These are phyloP conservation scores for Phortica variegata DNA, from an alignment of 1,140 invertebrate genomes.

Conservation along the genomic window DNA sequence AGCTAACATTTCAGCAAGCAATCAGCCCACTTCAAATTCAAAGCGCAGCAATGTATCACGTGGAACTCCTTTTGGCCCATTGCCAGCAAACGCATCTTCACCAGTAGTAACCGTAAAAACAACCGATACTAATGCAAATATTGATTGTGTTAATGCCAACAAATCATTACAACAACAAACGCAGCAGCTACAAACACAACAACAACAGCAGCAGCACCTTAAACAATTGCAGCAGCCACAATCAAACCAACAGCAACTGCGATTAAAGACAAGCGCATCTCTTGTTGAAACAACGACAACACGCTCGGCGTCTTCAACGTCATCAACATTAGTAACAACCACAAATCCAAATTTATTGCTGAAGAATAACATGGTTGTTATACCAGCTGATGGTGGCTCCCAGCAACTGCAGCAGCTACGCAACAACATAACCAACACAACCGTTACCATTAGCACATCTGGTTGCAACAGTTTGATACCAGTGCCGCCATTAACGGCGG, in stretches of 20 bases:
- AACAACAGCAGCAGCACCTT: conserved; percentile 1
- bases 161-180: conserved; percentile 13
- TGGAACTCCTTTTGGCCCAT: conserved; percentile 25
- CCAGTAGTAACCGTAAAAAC: neutral
- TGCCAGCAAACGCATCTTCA: conserved; percentile 19
- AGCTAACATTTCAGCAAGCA: neutral
- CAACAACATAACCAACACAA: conserved; percentile 2
- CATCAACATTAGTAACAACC: neutral
- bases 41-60: conserved; percentile 20
- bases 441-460: conserved; percentile 12
- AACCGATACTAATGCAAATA: conserved; percentile 14
- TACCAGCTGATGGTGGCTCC: conserved; percentile 38
- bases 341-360: conserved; percentile 28
- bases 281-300: conserved; percentile 1
- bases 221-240: conserved; percentile 5
- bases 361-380: conserved; percentile 47
- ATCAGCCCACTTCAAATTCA: neutral
- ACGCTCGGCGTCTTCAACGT: no score
- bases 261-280: conserved; percentile 21
- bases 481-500: conserved; percentile 43
- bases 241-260: conserved; percentile 8
- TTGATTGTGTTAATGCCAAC: conserved; percentile 1
- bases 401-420: conserved; percentile 6
- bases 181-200: neutral
- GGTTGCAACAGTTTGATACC: conserved; percentile 29